Evolutionary conservation across 2,888 invertebrate genomes (phyloP).

Genomic region (Celastrina argiolus): DNA sequence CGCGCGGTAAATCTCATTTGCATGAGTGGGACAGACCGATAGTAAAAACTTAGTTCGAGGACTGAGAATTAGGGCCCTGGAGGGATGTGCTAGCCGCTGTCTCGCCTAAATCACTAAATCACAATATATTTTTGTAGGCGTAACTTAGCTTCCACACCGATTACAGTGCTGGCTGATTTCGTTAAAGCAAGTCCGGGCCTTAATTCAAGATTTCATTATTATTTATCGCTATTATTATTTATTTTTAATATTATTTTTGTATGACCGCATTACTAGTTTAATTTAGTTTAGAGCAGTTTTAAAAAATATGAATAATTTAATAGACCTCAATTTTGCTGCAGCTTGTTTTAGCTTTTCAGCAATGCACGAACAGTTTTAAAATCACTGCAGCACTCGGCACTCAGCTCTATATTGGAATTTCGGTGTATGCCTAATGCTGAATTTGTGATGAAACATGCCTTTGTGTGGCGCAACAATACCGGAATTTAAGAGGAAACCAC

Average conservation of each 20-base stretch:
- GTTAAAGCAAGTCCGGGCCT: too few relatives aligned
- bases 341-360: background rate
- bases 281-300: background rate
- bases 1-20: too few relatives aligned
- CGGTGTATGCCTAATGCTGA: constrained; percentile 6
- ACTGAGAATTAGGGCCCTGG: too few relatives aligned
- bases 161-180: too few relatives aligned
- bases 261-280: background rate
- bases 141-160: too few relatives aligned
- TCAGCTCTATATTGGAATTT: background rate
- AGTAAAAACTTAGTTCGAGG: too few relatives aligned
- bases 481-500: constrained; percentile 2
- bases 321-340: background rate
- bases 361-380: background rate
- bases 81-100: background rate
- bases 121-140: background rate
- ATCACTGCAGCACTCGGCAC: background rate
- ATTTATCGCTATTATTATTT: too few relatives aligned
- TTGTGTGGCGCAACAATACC: constrained; percentile 1
- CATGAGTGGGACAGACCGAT: too few relatives aligned
- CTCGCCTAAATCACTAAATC: constrained; percentile 1
- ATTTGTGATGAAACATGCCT: constrained; percentile 10
- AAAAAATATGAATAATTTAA: background rate
- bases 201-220: too few relatives aligned
- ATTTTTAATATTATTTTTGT: too few relatives aligned